Evolutionary conservation across 2,797 vertebrate genomes (phyloP), one percentile per base, ranked within the genome.

Genomic region (Bradypodion ventrale): DNA sequence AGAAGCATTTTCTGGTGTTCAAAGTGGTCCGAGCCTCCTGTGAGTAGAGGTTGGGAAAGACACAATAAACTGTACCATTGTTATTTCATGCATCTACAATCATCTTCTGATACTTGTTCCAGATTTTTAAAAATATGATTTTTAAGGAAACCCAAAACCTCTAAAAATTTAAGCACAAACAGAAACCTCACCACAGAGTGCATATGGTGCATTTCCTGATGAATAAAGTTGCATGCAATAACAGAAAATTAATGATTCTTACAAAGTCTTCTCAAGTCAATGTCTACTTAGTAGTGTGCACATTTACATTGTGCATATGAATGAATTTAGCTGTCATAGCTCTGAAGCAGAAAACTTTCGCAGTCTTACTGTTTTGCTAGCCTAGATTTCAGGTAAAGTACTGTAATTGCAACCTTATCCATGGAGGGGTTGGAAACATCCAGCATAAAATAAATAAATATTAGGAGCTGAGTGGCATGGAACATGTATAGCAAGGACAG

Each of bases 1-100:
- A 16, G 96, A 96, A 77, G 96, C 97, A 72, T 99, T 99, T 93
- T 94, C 95, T 29, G 98, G 97, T 83, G 95, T 95, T 68, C 80
- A 97, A 85, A 98, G 96, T 68, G 98, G 98, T 75, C 98, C 98
- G 74, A 96, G 96, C 86, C 94, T 98, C 65, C 94, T 99, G 98
- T 99, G 92, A 98, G 98, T 98, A 96, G 86, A 2, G 84, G 13
- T 80, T 79, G 87, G 44, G 16, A 2, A 75, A 84, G 5, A 32
- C 84, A 49, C 80, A 80, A 86, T 86, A 66, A 85, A 42, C 88
- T 85, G 80, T 21, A 83, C 35, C 13, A 12, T 40, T 23, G 10
- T 13, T 29, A 0, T 87, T 87, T 72, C 56, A 59, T 42, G 9
- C 27, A 3, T 19, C 19, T 19, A 56, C 5, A 56, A 56, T 21